Base-by-base conservation (phyloP, 2,888 invertebrate genomes). In the Alloplasta piceator region DNA sequence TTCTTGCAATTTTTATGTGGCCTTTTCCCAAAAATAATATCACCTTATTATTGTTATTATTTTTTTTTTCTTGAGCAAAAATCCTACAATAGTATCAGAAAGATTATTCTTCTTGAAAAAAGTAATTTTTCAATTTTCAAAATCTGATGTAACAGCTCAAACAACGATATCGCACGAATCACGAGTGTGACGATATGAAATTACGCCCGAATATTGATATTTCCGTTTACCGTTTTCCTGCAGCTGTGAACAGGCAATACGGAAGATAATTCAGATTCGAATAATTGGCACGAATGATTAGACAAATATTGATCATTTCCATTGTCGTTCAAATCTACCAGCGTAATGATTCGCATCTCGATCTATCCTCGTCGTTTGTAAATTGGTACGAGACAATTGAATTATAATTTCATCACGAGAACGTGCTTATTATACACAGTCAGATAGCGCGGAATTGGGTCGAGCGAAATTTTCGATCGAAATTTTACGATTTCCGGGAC, bases 271-370 rank as follows among this genome's bases (percentile, higher is more conserved):
- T 52, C 38, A 50, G 39, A n/a, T 39, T n/a, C 50, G 39, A 52
- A 52, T 66, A 66, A 52, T 66, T 66, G 52, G 52, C 66, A 14
- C 52, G 66, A 16, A 39, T 10, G 66, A 66, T 66, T 52, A 66
- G 66, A 52, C 66, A 66, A 66, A 66, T 66, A 66, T 66, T 66
- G 66, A 66, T 66, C 52, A 52, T 50, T 50, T 9, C 7, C 5
- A 48, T 12, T 56, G n/a, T 7, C 52, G 52, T 52, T 52, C 38
- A 26, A 26, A 26, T 26, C 26, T 26, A 26, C 26, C 26, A 26
- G 1, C 26, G 26, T 26, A 26, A 26, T 26, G 26, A 26, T 26
- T 26, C 26, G 26, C 26, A 26, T 26, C 26, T 26, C 26, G n/a
- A 46, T 12, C 50, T 12, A 66, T 14, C 50, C 39, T 50, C 9